Conservation (phyloP, 2,113 vertebrate species). For the Heterotis niloticus region DNA sequence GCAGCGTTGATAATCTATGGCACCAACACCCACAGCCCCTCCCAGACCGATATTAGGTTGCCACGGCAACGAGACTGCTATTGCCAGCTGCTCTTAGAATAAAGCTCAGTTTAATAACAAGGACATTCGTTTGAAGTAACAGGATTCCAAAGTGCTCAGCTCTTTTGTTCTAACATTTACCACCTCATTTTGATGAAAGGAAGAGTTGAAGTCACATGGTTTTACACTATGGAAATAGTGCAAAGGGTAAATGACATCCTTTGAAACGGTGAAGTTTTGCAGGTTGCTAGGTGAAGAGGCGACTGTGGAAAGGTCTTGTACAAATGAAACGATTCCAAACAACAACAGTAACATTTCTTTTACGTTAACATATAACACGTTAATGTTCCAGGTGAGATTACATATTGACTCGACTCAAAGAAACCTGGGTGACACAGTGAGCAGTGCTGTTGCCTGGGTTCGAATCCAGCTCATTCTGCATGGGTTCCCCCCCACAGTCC, state of each 20-base stretch:
- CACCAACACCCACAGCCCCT: not conserved
- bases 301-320: too few species aligned
- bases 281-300: too few species aligned
- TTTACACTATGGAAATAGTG: not conserved
- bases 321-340: too few species aligned
- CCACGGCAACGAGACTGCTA: constrained; percentile 26
- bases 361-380: too few species aligned
- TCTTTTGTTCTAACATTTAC: not conserved
- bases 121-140: constrained; percentile 1
- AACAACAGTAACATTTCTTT: too few species aligned
- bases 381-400: too few species aligned
- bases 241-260: not conserved
- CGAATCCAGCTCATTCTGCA: too few species aligned
- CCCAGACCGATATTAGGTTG: constrained; percentile 21
- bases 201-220: not conserved
- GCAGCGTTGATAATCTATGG: constrained; percentile 13
- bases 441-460: too few species aligned
- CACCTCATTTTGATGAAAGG: constrained; percentile 16
- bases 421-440: too few species aligned
- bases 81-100: constrained; percentile 5
- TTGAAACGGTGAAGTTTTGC: not conserved
- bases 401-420: too few species aligned
- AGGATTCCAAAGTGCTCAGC: not conserved
- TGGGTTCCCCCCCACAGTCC: too few species aligned
- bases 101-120: not conserved